Conservation (phyloP, 2,797 vertebrate species). For the Trachurus trachurus region DNA sequence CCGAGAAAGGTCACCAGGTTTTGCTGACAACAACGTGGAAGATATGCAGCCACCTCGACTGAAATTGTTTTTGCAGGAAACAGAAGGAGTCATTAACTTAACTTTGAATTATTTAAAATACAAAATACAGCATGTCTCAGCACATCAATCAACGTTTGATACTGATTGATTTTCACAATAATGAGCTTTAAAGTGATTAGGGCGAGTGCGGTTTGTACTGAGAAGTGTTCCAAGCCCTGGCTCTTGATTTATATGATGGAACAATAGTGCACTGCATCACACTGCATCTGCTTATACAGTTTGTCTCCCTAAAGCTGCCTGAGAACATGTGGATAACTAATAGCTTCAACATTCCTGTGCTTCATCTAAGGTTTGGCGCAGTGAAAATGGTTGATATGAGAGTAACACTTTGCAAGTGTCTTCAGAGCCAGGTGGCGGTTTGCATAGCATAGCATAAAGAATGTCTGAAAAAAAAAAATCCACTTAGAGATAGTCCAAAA, state of each 20-base stretch:
- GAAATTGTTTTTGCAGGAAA: slow-evolving; percentile 34
- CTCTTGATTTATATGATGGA: slow-evolving; percentile 9
- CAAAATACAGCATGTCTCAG: background rate
- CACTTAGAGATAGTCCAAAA: background rate
- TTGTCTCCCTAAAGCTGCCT: slow-evolving; percentile 19
- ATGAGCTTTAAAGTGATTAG: slow-evolving; percentile 13
- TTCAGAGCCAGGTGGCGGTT: background rate
- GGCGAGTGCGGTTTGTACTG: background rate
- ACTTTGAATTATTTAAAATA: background rate
- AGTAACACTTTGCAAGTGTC: background rate
- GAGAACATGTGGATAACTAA: slow-evolving; percentile 25
- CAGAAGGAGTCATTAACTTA: background rate
- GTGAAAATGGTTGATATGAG: slow-evolving; percentile 14
- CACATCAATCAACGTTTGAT: background rate
- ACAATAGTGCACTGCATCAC: slow-evolving; percentile 1
- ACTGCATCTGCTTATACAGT: slow-evolving; percentile 35
- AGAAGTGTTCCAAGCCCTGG: background rate
- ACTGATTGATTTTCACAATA: background rate
- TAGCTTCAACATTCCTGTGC: slow-evolving; percentile 34
- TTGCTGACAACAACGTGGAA: slow-evolving; percentile 18
- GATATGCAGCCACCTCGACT: slow-evolving; percentile 11
- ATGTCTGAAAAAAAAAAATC: background rate
- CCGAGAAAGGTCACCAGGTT: slow-evolving; percentile 20
- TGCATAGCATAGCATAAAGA: background rate
- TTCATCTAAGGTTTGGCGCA: slow-evolving; percentile 15